Percentiles rank a stretch among this genome's conserved stretches.
Evolutionary conservation across 1,140 invertebrate genomes (phyloP).

Genomic region (Lepidotrigona ventralis): DNA sequence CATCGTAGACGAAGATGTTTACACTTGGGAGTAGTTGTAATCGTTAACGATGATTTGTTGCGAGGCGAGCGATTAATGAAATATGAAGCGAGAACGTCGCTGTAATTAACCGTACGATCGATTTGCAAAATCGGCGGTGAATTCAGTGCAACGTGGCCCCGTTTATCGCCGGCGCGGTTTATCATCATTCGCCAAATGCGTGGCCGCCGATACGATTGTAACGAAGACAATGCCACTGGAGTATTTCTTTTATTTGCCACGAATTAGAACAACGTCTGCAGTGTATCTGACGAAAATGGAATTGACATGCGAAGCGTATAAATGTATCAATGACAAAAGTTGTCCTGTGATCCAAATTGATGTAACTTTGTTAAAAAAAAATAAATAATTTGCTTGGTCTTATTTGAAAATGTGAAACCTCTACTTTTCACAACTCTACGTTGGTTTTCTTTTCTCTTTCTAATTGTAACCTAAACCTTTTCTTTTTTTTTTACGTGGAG

Average conservation of each 20-base stretch:
- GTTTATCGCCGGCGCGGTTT: not conserved
- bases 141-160: not conserved
- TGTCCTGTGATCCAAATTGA: no score
- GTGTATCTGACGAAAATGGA: not conserved
- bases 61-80: not conserved
- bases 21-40: not conserved
- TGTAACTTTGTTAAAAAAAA: no score
- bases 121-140: conserved; percentile 18
- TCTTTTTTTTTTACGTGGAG: no score
- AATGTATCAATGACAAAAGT: no score
- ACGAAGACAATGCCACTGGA: not conserved
- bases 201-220: not conserved
- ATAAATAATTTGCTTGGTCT: no score
- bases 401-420: no score
- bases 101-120: conserved; percentile 4
- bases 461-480: no score
- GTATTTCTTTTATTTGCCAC: not conserved
- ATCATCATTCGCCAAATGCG: not conserved
- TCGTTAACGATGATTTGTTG: not conserved
- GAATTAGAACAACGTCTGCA: not conserved
- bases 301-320: no score
- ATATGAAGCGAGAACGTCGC: not conserved
- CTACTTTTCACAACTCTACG: no score
- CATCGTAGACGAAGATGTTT: not conserved
- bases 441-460: no score